Conservation (phyloP, 2,113 vertebrate genomes). For the Corythaeola cristata region DNA sequence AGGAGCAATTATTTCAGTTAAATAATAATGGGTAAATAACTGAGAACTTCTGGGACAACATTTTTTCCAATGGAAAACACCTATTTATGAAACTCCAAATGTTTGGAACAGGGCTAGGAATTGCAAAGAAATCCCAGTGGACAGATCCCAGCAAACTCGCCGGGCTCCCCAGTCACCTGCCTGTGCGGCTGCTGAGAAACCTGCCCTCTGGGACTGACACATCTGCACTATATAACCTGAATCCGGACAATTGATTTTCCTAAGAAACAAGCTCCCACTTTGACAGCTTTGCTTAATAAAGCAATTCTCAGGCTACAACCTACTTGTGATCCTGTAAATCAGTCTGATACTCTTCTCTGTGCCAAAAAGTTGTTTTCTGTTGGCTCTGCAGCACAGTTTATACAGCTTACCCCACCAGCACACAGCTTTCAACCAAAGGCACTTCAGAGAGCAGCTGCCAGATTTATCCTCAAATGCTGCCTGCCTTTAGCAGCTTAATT, state of each 20-base stretch:
- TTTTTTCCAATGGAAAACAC: background rate
- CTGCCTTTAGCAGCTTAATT: slow-evolving; percentile 10
- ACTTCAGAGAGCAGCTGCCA: slow-evolving; percentile 40
- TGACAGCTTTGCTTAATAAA: background rate
- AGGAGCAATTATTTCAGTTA: background rate
- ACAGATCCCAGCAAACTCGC: background rate
- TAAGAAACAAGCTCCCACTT: background rate
- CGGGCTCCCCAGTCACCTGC: background rate
- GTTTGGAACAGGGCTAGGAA: background rate
- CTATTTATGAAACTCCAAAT: background rate
- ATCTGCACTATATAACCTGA: background rate
- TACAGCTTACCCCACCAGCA: background rate
- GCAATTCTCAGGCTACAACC: background rate
- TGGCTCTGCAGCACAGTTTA: background rate
- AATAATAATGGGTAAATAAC: background rate
- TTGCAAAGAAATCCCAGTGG: background rate
- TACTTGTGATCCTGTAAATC: background rate
- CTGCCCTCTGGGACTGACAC: background rate
- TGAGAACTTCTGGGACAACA: background rate
- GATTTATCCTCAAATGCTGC: background rate
- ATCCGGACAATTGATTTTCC: background rate
- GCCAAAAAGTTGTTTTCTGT: background rate
- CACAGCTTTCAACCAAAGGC: slow-evolving; percentile 22
- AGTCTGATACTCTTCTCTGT: background rate
- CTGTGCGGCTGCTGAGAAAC: background rate